Evolutionary conservation across 2,797 vertebrate genomes (phyloP).

Genomic region (Phrynocephalus forsythii): DNA sequence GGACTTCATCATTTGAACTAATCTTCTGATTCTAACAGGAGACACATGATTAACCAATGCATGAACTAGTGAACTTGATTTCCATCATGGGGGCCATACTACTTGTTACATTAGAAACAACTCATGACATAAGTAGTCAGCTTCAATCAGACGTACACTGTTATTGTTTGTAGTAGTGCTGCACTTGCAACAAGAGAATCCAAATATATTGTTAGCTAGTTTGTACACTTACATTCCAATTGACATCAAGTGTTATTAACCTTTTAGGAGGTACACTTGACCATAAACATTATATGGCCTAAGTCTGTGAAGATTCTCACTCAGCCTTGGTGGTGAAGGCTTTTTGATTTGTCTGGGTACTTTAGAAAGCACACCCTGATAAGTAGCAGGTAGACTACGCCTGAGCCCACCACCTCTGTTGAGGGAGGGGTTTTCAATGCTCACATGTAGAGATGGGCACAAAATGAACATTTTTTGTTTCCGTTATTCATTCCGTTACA

Average conservation of each 20-base stretch:
- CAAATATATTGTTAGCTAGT: neutral
- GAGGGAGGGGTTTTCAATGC: no score
- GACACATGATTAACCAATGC: neutral
- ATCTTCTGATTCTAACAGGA: neutral
- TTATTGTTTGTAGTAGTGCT: neutral
- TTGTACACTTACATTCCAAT: neutral
- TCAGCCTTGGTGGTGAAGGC: no score
- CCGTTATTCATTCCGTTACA: no score
- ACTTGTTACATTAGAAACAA: neutral
- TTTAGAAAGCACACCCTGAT: no score
- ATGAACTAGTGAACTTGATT: neutral
- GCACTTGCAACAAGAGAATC: neutral
- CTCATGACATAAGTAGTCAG: neutral
- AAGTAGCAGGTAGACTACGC: no score
- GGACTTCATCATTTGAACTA: neutral
- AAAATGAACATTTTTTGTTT: no score
- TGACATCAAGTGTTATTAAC: neutral
- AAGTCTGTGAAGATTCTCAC: no score
- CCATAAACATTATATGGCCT: accelerated
- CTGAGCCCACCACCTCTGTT: no score
- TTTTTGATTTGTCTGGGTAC: no score
- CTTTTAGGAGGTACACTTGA: neutral
- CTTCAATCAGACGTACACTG: neutral
- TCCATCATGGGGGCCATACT: neutral
- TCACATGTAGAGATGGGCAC: no score